These are phyloP conservation scores for Oenanthe oenanthe DNA, from an alignment of 2,113 vertebrate species.

Conservation along the genomic window DNA sequence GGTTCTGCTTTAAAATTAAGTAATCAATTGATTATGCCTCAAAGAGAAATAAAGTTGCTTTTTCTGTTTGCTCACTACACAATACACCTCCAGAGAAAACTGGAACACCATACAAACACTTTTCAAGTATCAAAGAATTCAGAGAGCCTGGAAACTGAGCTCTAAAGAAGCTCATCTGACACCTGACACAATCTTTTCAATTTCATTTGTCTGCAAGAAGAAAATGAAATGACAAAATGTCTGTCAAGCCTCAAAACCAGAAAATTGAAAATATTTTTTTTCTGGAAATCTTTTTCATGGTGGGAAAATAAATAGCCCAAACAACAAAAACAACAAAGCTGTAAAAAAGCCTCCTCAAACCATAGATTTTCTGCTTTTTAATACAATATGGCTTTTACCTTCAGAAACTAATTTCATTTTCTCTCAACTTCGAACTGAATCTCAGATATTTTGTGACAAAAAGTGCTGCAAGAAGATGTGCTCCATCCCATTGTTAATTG, in stretches of 20 bases:
- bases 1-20: background rate
- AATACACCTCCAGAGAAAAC: background rate
- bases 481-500: background rate
- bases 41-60: background rate
- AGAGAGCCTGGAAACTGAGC: background rate
- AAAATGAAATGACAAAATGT: constrained; percentile 31
- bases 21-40: background rate
- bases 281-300: background rate
- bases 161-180: background rate
- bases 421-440: background rate
- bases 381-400: background rate
- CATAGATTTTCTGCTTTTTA: background rate
- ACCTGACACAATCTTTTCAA: background rate
- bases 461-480: background rate
- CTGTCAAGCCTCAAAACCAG: background rate
- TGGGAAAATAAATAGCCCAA: background rate
- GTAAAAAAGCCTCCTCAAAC: background rate
- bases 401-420: background rate
- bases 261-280: background rate
- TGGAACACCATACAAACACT: background rate
- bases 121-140: background rate
- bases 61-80: background rate
- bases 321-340: background rate
- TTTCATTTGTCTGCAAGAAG: background rate
- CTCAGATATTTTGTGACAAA: background rate